A percentile compares a stretch with the other conserved stretches of the same genome.
These are phyloP conservation scores for Spisula subtruncata DNA, from an alignment of 2,888 invertebrate species.

Conservation along the genomic window DNA sequence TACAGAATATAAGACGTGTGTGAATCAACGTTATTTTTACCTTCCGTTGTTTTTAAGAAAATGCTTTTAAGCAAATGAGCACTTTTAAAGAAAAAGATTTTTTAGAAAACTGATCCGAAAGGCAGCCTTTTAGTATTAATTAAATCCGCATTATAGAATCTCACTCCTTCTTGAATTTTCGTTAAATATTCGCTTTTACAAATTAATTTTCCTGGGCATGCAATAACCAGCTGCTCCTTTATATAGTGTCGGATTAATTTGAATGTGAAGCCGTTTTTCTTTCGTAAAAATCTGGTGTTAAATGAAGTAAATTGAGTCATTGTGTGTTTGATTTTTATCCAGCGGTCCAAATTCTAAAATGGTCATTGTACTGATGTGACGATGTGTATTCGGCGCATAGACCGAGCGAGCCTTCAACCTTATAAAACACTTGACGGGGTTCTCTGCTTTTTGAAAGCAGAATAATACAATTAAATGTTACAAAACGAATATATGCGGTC, in stretches of 20 bases:
- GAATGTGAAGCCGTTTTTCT: not conserved
- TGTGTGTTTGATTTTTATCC: not conserved
- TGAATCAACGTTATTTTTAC: too few relatives aligned
- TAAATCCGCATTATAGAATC: not conserved
- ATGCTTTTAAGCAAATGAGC: not conserved
- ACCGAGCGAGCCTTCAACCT: not conserved
- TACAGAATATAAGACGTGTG: too few relatives aligned
- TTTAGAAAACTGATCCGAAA: not conserved
- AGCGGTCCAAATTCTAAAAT: not conserved
- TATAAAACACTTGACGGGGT: not conserved
- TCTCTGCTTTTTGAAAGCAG: not conserved
- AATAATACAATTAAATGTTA: not conserved
- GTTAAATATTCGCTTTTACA: not conserved
- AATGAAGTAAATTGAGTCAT: not conserved
- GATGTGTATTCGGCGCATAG: not conserved
- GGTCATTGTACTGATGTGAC: not conserved
- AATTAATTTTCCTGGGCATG: slow-evolving; percentile 2
- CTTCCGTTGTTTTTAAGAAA: too few relatives aligned
- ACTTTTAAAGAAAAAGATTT: too few relatives aligned
- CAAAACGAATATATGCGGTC: too few relatives aligned
- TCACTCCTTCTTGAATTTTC: not conserved
- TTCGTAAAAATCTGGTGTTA: not conserved
- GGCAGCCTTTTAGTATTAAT: not conserved
- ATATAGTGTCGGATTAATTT: not conserved
- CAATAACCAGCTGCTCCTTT: not conserved